These are phyloP conservation scores for Eurois occulta DNA, from an alignment of 2,888 invertebrate genomes.

Conservation along the genomic window DNA sequence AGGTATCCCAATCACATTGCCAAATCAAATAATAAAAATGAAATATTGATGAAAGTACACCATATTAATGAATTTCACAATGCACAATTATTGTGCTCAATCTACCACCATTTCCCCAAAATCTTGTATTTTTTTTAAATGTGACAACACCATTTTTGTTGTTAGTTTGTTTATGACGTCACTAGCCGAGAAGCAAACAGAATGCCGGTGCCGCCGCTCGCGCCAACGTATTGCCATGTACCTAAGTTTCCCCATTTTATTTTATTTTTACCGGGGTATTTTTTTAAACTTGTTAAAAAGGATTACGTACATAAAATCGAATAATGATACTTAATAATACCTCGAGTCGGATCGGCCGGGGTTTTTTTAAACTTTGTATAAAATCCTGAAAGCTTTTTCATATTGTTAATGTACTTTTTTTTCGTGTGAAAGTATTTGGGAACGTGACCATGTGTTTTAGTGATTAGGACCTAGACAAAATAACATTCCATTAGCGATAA, in stretches of 20 bases:
- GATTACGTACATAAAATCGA: neutral
- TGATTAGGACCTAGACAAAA: neutral
- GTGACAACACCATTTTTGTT: neutral
- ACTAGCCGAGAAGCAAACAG: neutral
- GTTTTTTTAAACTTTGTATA: neutral
- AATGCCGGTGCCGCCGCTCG: neutral
- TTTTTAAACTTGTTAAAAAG: neutral
- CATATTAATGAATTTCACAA: neutral
- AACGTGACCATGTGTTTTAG: neutral
- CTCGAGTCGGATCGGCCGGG: neutral
- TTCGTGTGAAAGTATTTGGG: neutral
- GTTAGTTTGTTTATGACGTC: neutral
- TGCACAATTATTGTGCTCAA: neutral
- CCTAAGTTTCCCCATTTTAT: neutral
- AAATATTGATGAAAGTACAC: neutral
- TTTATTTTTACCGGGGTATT: neutral
- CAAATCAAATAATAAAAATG: neutral
- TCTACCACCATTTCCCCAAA: neutral
- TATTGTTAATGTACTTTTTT: neutral
- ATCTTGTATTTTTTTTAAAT: neutral
- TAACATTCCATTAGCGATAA: neutral
- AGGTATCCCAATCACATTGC: neutral
- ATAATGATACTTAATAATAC: neutral
- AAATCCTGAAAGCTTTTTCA: neutral
- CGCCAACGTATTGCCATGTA: neutral